Base-by-base conservation (phyloP, 2,113 vertebrate genomes). In the Dendropsophus ebraccatus region DNA sequence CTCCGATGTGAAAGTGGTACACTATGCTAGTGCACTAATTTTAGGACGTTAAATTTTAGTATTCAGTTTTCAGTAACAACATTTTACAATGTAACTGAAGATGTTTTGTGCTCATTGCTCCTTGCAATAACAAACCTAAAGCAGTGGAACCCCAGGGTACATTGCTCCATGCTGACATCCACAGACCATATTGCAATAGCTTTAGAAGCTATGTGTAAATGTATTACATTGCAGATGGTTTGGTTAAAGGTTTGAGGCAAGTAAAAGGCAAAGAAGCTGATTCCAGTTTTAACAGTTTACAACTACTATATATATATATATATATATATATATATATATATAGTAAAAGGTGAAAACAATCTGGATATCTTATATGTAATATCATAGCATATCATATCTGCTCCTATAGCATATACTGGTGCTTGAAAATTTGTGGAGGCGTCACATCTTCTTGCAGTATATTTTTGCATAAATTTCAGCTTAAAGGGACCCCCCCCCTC, bases 211-310 rank as follows among this genome's bases (percentile, higher is more conserved):
- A 67, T 49, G n/a, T 75, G 45, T 23, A 75, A 72, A 75, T 6
- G 11, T 25, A 75, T 47, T 75, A 49, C 41, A 25, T 74, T 47
- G 41, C 72, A 75, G 72, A 75, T 75, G 72, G 41, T 25, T 21
- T 7, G 16, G 23, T 23, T 47, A 6, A 49, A 45, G 19, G 45
- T 75, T 28, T 75, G 72, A n/a, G 72, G 41, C 45, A 28, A 50
- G 45, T 16, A 28, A 13, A 75, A 75, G 62, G 62, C 62, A 17
- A 32, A 67, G 8, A 32, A 67, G 14, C 25, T 65, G n/a, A 60
- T 12, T 25, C 25, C 4, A 12, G 10, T 67, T 32, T 65, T 5
- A 41, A n/a, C 16, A n/a, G n/a, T n/a, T n/a, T n/a, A n/a, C n/a
- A n/a, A n/a, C n/a, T n/a, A n/a, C n/a, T n/a, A n/a, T n/a, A n/a